Evolutionary conservation across 2,888 invertebrate species (phyloP).

Genomic region (Aproaerema taeniolella): DNA sequence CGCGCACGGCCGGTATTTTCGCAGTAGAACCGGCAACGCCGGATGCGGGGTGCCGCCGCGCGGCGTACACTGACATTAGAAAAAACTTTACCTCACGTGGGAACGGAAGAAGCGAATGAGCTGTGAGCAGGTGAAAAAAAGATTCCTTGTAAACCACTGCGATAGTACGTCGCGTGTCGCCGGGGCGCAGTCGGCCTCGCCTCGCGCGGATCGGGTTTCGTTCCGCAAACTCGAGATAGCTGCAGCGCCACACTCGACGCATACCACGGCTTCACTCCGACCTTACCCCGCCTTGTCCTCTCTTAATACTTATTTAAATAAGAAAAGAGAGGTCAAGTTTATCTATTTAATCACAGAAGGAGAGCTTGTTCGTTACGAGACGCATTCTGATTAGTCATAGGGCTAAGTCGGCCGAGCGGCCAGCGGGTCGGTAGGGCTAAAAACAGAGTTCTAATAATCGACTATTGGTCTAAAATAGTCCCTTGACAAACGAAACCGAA

Average conservation of each 20-base stretch:
- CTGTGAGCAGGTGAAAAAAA: conserved; percentile 25
- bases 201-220: conserved; percentile 66
- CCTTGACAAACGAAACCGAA: conserved; percentile 74
- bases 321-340: conserved; percentile 53
- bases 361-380: conserved; percentile 39
- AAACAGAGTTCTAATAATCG: conserved; percentile 72
- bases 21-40: conserved; percentile 17
- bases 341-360: conserved; percentile 38
- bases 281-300: conserved; percentile 56
- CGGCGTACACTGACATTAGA: conserved; percentile 12
- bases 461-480: conserved; percentile 71
- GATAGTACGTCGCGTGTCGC: conserved; percentile 23
- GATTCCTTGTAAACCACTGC: conserved; percentile 12
- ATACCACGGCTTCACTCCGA: conserved; percentile 49
- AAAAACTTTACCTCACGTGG: conserved; percentile 29
- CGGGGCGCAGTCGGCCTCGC: conserved; percentile 45
- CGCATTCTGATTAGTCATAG: conserved; percentile 40
- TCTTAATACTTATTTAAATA: conserved; percentile 60
- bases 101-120: conserved; percentile 32
- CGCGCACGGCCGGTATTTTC: conserved; percentile 24
- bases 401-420: conserved; percentile 34
- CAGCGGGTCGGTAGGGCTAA: conserved; percentile 51
- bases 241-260: conserved; percentile 45
- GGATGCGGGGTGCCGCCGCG: conserved; percentile 15
- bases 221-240: conserved; percentile 73